Percentiles rank a stretch among this genome's conserved stretches.
Evolutionary conservation across 2,888 invertebrate species (phyloP).

Genomic region (Apomyelois bistriatella): DNA sequence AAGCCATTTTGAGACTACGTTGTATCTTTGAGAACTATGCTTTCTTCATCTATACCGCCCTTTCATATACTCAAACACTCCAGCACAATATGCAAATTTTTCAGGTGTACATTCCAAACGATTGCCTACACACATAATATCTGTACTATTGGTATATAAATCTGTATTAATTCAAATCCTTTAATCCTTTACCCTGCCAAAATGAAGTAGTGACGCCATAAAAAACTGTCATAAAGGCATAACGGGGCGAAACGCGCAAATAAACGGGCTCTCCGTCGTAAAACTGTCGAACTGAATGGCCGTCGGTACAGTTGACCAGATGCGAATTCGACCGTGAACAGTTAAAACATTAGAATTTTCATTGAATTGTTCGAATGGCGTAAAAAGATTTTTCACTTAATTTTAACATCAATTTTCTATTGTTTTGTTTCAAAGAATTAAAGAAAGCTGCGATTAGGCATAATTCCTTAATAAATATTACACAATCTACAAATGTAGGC

Average conservation of each 20-base stretch:
- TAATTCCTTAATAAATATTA: no score
- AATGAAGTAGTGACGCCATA: constrained; percentile 67
- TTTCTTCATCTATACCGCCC: no score
- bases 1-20: no score
- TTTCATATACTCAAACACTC: no score
- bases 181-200: constrained; percentile 60
- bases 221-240: constrained; percentile 69
- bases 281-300: constrained; percentile 66
- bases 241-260: constrained; percentile 60
- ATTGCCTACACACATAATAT: background rate
- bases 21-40: no score
- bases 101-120: no score
- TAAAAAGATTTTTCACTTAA: no score
- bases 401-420: no score
- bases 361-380: background rate
- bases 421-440: no score
- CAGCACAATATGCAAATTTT: no score
- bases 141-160: constrained; percentile 26
- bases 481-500: no score
- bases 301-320: constrained; percentile 40
- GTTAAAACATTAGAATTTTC: constrained; percentile 4
- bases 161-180: constrained; percentile 32
- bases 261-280: constrained; percentile 57
- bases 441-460: no score
- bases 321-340: constrained; percentile 21